Conservation (phyloP, 2,888 invertebrate genomes). For the Watsonalla binaria region DNA sequence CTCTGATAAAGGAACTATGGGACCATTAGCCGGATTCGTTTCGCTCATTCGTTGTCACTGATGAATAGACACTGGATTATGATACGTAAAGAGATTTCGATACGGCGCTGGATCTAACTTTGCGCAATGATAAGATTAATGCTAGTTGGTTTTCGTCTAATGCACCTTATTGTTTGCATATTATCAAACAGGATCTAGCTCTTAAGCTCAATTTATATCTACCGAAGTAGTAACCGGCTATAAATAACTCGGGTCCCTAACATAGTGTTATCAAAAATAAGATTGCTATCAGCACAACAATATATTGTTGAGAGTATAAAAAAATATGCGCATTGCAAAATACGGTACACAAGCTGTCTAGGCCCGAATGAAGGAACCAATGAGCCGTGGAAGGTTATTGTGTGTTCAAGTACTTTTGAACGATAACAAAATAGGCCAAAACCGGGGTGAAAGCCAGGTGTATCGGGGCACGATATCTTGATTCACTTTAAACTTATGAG, state of each 20-base stretch:
- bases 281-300: constrained; percentile 34
- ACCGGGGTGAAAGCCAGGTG: constrained; percentile 71
- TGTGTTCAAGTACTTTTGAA: constrained; percentile 53
- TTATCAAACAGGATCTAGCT: background rate
- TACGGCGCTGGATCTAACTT: constrained; percentile 30
- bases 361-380: constrained; percentile 49
- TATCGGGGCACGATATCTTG: constrained; percentile 70
- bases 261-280: constrained; percentile 3
- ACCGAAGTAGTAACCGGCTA: background rate
- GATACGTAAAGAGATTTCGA: constrained; percentile 59
- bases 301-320: constrained; percentile 30
- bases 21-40: constrained; percentile 73
- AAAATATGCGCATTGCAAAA: constrained; percentile 44
- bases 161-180: background rate
- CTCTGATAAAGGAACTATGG: constrained; percentile 71
- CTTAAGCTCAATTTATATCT: background rate
- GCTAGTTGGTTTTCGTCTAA: background rate
- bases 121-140: constrained; percentile 3
- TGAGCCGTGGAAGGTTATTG: constrained; percentile 63
- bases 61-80: constrained; percentile 73
- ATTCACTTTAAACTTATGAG: constrained; percentile 63
- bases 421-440: constrained; percentile 39
- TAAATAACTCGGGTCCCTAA: background rate
- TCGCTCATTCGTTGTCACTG: constrained; percentile 70
- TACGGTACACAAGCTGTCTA: constrained; percentile 32